Evolutionary conservation across 2,797 vertebrate genomes (phyloP).

Genomic region (Diceros bicornis): DNA sequence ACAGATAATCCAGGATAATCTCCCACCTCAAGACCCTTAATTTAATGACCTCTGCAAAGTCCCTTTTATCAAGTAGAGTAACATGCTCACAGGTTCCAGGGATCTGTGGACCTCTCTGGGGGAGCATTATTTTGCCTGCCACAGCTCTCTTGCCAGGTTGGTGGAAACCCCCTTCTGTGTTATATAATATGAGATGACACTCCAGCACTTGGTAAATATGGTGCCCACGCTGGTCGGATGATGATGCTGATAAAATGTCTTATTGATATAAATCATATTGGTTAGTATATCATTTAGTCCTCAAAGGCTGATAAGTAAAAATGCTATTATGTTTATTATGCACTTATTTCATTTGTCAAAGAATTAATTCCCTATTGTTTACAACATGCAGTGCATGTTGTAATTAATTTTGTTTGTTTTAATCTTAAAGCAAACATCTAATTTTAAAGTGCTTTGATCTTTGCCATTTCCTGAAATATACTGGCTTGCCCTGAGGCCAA

Average conservation of each 20-base stretch:
- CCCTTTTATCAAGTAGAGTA: neutral
- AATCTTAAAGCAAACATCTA: neutral
- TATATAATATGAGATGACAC: neutral
- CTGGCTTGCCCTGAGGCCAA: neutral
- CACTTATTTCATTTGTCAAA: neutral
- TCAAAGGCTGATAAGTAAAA: neutral
- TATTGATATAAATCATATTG: neutral
- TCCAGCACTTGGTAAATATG: neutral
- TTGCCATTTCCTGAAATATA: neutral
- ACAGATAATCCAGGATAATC: neutral
- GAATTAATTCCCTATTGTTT: neutral
- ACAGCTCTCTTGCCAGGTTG: neutral
- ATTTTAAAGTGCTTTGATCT: conserved; percentile 12
- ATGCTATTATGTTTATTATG: neutral
- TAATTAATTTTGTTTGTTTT: neutral
- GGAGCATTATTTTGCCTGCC: neutral
- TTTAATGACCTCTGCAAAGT: neutral
- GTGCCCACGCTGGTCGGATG: neutral
- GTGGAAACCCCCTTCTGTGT: neutral
- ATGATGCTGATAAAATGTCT: neutral
- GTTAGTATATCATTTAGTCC: neutral
- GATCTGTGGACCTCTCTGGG: neutral
- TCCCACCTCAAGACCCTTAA: neutral
- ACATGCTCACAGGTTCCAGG: neutral
- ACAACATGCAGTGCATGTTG: neutral